These are phyloP conservation scores for Riparia riparia DNA, from an alignment of 2,113 vertebrate genomes.

Conservation along the genomic window DNA sequence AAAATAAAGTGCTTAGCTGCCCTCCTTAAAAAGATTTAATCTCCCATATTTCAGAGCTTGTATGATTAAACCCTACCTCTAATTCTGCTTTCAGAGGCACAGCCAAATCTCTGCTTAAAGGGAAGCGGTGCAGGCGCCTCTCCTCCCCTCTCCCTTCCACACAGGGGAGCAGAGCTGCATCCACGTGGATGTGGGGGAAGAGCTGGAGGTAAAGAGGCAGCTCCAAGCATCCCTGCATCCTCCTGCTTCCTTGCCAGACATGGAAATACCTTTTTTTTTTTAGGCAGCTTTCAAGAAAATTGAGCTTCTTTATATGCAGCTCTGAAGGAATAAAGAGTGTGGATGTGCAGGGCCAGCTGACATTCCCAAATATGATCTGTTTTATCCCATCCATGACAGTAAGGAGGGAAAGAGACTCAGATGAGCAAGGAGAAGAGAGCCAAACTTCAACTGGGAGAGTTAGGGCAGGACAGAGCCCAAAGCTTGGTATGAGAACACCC, in stretches of 20 bases:
- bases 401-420: neutral
- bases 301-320: neutral
- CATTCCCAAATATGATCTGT: neutral
- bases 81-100: conserved; percentile 30
- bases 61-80: conserved; percentile 47
- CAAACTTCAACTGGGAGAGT: neutral
- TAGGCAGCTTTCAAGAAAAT: neutral
- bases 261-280: neutral
- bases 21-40: conserved; percentile 53
- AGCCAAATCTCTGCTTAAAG: neutral
- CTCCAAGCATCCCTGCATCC: neutral
- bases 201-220: neutral
- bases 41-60: conserved; percentile 55
- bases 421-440: neutral
- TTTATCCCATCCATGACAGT: neutral
- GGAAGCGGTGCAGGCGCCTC: neutral
- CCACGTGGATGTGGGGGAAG: rapidly evolving
- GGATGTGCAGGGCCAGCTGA: neutral
- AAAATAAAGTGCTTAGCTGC: conserved; percentile 36
- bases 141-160: neutral
- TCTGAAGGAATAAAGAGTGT: neutral
- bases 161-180: neutral
- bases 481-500: neutral
- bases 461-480: neutral
- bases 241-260: neutral